Evolutionary conservation across 2,888 invertebrate species (phyloP).

Genomic region (Pyrrhosoma nymphula): DNA sequence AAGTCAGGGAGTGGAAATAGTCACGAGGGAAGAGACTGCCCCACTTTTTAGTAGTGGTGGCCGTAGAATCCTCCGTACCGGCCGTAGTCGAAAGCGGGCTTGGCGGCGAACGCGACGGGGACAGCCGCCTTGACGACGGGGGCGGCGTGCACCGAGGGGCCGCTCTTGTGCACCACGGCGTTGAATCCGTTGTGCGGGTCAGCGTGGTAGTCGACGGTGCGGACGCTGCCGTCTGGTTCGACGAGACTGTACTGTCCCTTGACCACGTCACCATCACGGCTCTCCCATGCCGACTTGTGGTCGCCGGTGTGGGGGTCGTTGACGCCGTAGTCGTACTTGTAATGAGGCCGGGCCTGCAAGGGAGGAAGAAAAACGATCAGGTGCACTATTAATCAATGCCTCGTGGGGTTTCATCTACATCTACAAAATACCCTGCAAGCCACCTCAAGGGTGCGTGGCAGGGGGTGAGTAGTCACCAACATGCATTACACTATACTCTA

Average conservation of each 20-base stretch:
- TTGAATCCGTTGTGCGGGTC: slow-evolving; percentile 50
- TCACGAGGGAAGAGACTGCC: neutral
- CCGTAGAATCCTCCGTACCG: neutral
- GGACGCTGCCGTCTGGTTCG: slow-evolving; percentile 38
- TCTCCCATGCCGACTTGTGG: slow-evolving; percentile 3
- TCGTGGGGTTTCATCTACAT: too few relatives aligned
- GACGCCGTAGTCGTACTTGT: slow-evolving; percentile 28
- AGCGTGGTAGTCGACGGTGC: slow-evolving; percentile 38
- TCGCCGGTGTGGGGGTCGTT: slow-evolving; percentile 33
- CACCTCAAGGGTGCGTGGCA: too few relatives aligned
- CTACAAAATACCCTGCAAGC: too few relatives aligned
- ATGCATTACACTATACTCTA: too few relatives aligned
- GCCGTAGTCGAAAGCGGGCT: neutral
- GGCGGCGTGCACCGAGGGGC: neutral
- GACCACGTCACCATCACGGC: slow-evolving; percentile 29
- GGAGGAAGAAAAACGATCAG: too few relatives aligned
- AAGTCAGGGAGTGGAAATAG: neutral
- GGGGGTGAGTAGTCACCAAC: too few relatives aligned
- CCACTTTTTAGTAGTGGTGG: neutral
- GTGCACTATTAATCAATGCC: too few relatives aligned
- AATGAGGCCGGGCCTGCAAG: neutral
- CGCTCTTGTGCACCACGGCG: slow-evolving; percentile 52
- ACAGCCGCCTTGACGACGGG: neutral
- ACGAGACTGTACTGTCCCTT: slow-evolving; percentile 24
- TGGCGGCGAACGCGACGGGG: neutral